Evolutionary conservation across 2,113 vertebrate species (phyloP), one percentile per base, ranked within the genome.

Genomic region (Dunckerocampus dactyliophorus): DNA sequence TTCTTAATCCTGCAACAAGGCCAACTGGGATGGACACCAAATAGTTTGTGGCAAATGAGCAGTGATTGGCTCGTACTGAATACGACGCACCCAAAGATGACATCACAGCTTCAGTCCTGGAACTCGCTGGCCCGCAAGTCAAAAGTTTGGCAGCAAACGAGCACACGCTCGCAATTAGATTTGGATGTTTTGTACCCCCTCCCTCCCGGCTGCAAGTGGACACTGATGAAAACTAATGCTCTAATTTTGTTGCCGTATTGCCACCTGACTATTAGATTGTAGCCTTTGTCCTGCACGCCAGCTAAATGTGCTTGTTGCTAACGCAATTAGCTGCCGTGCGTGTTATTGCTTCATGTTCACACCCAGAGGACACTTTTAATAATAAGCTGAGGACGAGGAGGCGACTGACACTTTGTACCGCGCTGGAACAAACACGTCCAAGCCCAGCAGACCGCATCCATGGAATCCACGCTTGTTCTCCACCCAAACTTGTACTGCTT

Each of bases 141-240:
- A 49, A 49, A 57, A 37, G 55, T 43, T 57, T 57, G n/a, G 47
- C 16, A 49, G 47, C 47, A 20, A 49, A 34, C 31, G 4, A 34
- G 31, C 4, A 34, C 49, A 15, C 20, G 49, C 49, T 2, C 20
- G 7, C 49, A 57, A 57, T 57, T 57, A 57, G 55, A 57, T 57
- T 57, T 39, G 51, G 51, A 31, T 39, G 53, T 20, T 37, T 55
- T 19, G 53, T 14, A 21, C 54, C 34, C 24, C 46, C 5, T 8
- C 45, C 42, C 6, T 3, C 16, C 10, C 16, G 46, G 45, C 14
- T 17, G 24, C 24, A 45, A 15, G 16, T n/a, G 59, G 59, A 60
- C 59, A 60, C 59, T 60, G 59, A 60, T 60, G 59, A 60, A 60
- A 60, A 60, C 46, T 60, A 60, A 60, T 60, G 59, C 59, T 60